Conservation (phyloP, 2,113 vertebrate genomes). For the Mormoops blainvillei region DNA sequence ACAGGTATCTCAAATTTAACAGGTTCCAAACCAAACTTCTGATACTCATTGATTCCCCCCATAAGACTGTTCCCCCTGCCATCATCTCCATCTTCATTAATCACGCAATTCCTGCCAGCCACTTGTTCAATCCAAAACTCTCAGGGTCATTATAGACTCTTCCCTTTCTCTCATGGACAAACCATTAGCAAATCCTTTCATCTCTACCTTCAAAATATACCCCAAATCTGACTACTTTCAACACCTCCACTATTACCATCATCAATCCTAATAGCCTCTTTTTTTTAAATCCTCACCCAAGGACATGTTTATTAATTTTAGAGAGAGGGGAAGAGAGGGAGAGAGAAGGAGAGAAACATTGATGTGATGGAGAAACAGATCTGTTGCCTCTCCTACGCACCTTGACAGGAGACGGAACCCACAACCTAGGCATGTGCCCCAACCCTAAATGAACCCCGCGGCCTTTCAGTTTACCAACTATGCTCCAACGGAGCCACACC, state of each 20-base stretch:
- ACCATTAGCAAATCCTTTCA: not conserved
- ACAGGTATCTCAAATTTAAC: not conserved
- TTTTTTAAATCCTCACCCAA: no score
- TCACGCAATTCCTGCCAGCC: not conserved
- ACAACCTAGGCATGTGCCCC: no score
- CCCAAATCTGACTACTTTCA: not conserved
- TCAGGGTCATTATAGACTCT: not conserved
- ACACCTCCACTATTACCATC: not conserved
- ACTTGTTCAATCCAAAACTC: not conserved
- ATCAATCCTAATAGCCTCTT: not conserved
- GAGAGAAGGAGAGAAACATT: no score
- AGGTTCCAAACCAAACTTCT: not conserved
- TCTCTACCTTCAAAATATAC: not conserved
- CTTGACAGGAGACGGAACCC: no score
- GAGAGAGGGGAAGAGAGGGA: no score
- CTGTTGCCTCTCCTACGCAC: no score
- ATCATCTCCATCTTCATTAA: not conserved
- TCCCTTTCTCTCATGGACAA: not conserved
- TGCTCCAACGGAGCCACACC: no score
- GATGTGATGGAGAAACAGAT: no score
- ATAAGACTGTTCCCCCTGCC: not conserved
- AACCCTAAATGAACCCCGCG: no score
- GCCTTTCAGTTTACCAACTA: no score
- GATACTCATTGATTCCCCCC: not conserved
- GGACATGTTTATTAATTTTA: no score